These are phyloP conservation scores for Polypedilum vanderplanki DNA, from an alignment of 1,140 invertebrate species.

Conservation along the genomic window DNA sequence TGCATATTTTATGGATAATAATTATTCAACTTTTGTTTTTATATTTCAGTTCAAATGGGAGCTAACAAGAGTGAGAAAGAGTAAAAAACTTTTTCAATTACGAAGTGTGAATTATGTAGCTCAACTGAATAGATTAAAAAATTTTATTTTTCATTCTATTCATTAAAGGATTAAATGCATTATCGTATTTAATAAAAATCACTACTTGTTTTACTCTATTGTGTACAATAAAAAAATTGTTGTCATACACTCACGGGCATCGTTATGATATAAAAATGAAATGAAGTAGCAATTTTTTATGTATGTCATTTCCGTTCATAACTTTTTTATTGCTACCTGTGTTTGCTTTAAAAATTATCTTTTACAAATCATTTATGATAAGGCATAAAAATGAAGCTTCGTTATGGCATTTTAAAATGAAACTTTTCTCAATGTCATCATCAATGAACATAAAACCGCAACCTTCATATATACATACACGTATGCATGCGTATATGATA, in stretches of 20 bases:
- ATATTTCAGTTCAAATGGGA: not conserved
- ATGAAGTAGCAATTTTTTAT: no score
- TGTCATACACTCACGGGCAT: not conserved
- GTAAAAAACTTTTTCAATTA: constrained; percentile 3
- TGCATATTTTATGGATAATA: constrained; percentile 18
- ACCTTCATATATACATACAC: no score
- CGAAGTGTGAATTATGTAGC: not conserved
- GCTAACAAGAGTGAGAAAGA: not conserved
- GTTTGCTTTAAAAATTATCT: no score
- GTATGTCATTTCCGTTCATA: no score
- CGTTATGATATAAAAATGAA: not conserved
- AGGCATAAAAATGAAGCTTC: no score
- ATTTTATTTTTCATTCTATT: no score
- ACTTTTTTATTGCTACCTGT: no score
- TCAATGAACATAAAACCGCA: no score
- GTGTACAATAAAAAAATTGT: not conserved
- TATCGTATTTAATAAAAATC: not conserved
- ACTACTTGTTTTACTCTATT: not conserved
- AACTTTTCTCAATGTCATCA: no score
- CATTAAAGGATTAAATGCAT: not conserved
- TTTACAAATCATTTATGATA: no score
- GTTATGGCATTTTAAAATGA: no score
- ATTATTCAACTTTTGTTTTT: not conserved
- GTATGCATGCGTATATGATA: no score
- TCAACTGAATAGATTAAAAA: not conserved